phyloP scores from a whole-genome alignment of 2,888 invertebrate genomes.

The Epistrophella euchroma region DNA sequence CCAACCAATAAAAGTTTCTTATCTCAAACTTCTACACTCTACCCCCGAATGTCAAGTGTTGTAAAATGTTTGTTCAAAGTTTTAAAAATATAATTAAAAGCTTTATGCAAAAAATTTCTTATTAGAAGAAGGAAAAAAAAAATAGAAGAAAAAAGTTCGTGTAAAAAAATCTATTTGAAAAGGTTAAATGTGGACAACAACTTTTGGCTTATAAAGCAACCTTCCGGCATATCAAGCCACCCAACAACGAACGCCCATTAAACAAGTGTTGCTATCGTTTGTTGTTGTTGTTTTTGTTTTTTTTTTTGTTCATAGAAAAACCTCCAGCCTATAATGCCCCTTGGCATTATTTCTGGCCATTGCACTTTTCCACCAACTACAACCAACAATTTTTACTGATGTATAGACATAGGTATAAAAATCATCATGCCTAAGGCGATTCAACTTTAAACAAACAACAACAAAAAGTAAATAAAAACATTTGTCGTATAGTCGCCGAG shows the following conservation, averaged over 20 bases:
- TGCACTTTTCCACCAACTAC: conserved; percentile 51
- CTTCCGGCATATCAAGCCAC: conserved; percentile 35
- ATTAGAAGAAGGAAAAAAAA: neutral
- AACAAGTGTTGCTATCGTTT: conserved; percentile 47
- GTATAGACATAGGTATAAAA: conserved; percentile 22
- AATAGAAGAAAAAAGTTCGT: conserved; percentile 8
- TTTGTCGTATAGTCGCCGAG: conserved; percentile 52
- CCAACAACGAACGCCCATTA: conserved; percentile 30
- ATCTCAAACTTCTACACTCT: neutral
- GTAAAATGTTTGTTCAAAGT: conserved; percentile 10
- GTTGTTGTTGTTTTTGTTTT: neutral
- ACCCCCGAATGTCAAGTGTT: neutral
- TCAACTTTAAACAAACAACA: conserved; percentile 25
- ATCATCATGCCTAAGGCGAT: conserved; percentile 7
- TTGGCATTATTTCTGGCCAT: conserved; percentile 73
- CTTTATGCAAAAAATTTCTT: neutral
- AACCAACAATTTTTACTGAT: neutral
- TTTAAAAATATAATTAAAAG: conserved; percentile 33
- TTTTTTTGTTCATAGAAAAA: conserved; percentile 20
- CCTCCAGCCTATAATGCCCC: conserved; percentile 51
- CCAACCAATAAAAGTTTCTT: neutral
- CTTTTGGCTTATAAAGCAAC: neutral
- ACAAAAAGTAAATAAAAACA: conserved; percentile 8
- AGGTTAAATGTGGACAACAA: conserved; percentile 56
- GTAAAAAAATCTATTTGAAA: conserved; percentile 41